Percentiles rank a stretch among this genome's conserved stretches.
These are phyloP conservation scores for Drosophila infuscata DNA, from an alignment of 2,888 invertebrate genomes.

Conservation along the genomic window DNA sequence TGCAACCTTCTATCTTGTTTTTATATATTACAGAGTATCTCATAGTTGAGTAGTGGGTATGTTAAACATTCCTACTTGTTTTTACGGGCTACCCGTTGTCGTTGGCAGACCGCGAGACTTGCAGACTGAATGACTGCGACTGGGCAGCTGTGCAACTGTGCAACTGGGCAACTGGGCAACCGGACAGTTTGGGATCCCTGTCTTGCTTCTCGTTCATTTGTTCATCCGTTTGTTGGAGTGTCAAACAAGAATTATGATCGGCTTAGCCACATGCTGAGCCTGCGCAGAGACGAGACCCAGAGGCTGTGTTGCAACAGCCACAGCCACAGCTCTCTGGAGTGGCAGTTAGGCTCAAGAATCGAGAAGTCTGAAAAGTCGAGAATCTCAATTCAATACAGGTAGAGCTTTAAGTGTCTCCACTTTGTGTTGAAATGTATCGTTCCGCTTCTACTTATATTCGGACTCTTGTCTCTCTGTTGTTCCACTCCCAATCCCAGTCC, in stretches of 20 bases:
- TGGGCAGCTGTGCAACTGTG: slow-evolving; percentile 22
- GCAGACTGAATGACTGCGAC: slow-evolving; percentile 50
- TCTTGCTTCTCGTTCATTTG: slow-evolving; percentile 77
- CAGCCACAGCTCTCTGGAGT: slow-evolving; percentile 48
- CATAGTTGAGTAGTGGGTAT: neutral
- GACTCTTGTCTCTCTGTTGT: slow-evolving; percentile 24
- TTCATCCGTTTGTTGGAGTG: slow-evolving; percentile 81
- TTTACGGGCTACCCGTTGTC: slow-evolving; percentile 55
- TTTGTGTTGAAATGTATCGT: slow-evolving; percentile 80
- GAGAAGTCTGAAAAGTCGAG: slow-evolving; percentile 25
- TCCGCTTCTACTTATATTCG: slow-evolving; percentile 57
- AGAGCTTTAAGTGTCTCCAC: slow-evolving; percentile 81
- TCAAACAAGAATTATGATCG: slow-evolving; percentile 85
- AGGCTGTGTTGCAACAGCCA: slow-evolving; percentile 31
- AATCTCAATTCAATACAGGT: slow-evolving; percentile 74
- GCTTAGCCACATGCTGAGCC: slow-evolving; percentile 85
- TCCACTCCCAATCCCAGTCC: slow-evolving; percentile 15
- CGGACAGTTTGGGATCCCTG: slow-evolving; percentile 53
- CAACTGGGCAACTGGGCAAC: slow-evolving; percentile 7
- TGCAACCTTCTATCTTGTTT: no score
- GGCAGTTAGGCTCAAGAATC: slow-evolving; percentile 54
- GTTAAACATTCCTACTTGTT: slow-evolving; percentile 30
- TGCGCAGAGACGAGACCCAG: slow-evolving; percentile 49
- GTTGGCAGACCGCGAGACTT: slow-evolving; percentile 37
- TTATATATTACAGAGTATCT: slow-evolving; percentile 18